Conservation (phyloP, 2,888 invertebrate genomes). For the Drosophila cracens region DNA sequence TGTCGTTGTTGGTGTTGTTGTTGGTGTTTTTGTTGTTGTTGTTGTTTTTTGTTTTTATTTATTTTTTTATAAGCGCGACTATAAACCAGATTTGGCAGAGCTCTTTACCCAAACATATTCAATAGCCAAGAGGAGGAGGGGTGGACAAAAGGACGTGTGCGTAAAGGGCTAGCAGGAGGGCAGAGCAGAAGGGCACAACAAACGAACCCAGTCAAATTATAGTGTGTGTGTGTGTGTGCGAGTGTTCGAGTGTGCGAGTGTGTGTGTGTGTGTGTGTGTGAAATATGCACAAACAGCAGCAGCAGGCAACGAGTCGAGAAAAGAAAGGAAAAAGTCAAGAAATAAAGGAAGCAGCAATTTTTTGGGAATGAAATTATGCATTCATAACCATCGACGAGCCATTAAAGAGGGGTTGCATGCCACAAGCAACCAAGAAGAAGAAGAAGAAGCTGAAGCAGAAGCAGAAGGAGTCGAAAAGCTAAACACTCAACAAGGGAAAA, state of each 20-base stretch:
- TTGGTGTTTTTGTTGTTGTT: conserved; percentile 40
- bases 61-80: conserved; percentile 69
- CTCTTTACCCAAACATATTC: conserved; percentile 63
- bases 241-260: conserved; percentile 44
- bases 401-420: conserved; percentile 48
- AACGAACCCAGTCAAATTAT: conserved; percentile 40
- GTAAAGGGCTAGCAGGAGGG: conserved; percentile 24
- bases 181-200: conserved; percentile 9
- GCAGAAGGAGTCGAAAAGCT: conserved; percentile 30
- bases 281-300: conserved; percentile 39
- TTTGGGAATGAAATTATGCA: conserved; percentile 74
- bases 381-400: conserved; percentile 69
- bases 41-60: conserved; percentile 29
- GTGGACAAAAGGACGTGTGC: conserved; percentile 23
- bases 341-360: conserved; percentile 57
- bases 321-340: conserved; percentile 12
- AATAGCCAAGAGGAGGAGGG: conserved; percentile 22
- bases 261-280: conserved; percentile 47
- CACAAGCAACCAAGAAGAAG: conserved; percentile 3
- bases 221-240: conserved; percentile 42
- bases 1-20: conserved; percentile 38
- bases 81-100: conserved; percentile 73
- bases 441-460: not conserved
- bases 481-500: conserved; percentile 5
- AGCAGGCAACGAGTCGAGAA: conserved; percentile 19